Evolutionary conservation across 2,113 vertebrate species (phyloP), one percentile per base, ranked within the genome.

Genomic region (Dipodomys ordii): DNA sequence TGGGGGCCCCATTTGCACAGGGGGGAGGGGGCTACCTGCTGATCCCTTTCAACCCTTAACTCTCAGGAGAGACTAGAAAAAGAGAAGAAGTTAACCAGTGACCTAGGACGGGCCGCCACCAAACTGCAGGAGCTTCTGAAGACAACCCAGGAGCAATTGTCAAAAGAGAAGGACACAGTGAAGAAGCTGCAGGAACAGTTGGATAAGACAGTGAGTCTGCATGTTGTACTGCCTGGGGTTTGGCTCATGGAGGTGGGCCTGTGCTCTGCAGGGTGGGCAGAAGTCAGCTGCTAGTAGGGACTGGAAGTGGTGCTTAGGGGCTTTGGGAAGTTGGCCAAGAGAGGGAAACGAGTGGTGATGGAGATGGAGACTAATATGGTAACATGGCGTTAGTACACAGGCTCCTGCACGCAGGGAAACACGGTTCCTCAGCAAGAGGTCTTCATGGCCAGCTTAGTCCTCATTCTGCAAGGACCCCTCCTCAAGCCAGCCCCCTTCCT

Each of bases 41-140:
- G 32, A 0, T 22, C 16, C 15, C 39, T 7, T 64, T 19, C 22
- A 30, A 60, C n/a, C 28, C 71, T 69, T 53, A 19, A 27, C 28
- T 84, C 5, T 0, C 96, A 99, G 99, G 99, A 99, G 94, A 98
- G 99, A 88, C 98, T 99, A 97, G 99, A 99, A 85, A 99, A 99
- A 92, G 99, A 99, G 97, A 99, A 99, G 97, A 99, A 99, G 96
- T 94, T 99, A 97, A 99, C 99, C 46, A 99, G 98, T 98, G 99
- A 99, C 95, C 97, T 99, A 92, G 99, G 98, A 89, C 98, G 98
- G 35, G 99, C 99, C 22, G 99, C 99, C 96, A 98, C 98, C 90
- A 99, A 99, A 97, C 98, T 99, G n/a, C 99, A 99, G 97, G 99
- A 99, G 96, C 98, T 99, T 81, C 97, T 99, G 89, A 99, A 98